Conservation (phyloP, 2,113 vertebrate species). For the Cairina moschata region DNA sequence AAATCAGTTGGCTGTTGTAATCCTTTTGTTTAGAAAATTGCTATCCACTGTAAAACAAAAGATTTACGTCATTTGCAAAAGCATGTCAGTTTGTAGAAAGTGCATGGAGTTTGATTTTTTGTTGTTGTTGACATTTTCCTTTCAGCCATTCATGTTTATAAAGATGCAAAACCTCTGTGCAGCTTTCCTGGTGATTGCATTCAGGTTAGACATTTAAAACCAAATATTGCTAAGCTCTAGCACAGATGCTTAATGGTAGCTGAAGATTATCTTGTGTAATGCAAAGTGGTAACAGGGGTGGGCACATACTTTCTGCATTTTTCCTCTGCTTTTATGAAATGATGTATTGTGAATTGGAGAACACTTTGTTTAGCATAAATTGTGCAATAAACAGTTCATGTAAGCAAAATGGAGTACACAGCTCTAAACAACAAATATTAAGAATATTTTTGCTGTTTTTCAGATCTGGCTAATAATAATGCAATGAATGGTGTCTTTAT, state of each 20-base stretch:
- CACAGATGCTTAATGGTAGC: background rate
- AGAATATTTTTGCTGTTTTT: background rate
- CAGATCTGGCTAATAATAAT: background rate
- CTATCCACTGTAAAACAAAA: background rate
- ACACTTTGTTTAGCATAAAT: background rate
- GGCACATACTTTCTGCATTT: background rate
- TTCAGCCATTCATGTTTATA: slow-evolving; percentile 17
- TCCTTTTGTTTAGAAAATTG: slow-evolving; percentile 50
- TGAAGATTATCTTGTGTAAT: background rate
- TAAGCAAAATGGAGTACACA: background rate
- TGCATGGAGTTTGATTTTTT: background rate
- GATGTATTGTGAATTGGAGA: background rate
- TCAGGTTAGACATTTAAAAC: background rate
- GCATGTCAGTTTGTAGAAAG: background rate
- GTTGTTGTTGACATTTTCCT: background rate
- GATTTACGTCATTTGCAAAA: background rate
- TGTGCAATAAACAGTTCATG: background rate
- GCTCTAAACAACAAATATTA: background rate
- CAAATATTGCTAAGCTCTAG: background rate
- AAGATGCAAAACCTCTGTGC: background rate
- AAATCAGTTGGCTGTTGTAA: slow-evolving; percentile 37
- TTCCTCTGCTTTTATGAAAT: background rate
- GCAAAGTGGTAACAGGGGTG: background rate
- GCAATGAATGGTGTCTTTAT: background rate
- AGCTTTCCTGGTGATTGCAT: background rate